Base-by-base conservation (phyloP, 1,140 invertebrate species). In the Procambarus virginalis region DNA sequence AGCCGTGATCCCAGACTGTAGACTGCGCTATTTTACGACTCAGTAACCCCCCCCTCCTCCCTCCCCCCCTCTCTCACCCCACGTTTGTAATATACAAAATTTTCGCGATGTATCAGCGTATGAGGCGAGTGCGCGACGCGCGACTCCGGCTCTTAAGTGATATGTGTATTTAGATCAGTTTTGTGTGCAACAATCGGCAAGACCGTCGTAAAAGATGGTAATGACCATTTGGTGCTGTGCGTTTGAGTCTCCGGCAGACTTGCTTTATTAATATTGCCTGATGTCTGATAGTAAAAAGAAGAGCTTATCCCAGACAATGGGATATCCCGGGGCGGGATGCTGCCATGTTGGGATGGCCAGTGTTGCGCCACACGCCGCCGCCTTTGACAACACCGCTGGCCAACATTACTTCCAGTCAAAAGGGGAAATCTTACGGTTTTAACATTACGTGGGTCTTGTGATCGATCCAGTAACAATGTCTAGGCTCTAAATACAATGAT, bases 31-130 rank as follows among this genome's bases (percentile, higher is more conserved):
- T 82, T 89, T 89, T 89, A 84, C 87, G 87, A 89, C 78, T 84
- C 87, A 68, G 46, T 84, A 78, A 81, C 58, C 86, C 86, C 80
- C 87, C 80, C 34, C 87, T 46, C 34, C 80, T 58, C 76, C 70
- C 68, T 49, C 73, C 82, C 78, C 51, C 55, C 83, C 78, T 70
- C 83, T 76, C 84, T 34, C 34, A 34, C 64, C 78, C 83, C 83
- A 82, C 82, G 89, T 85, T 90, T 90, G 89, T 90, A 85, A 90
- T 90, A 90, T 90, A 90, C 89, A 90, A 90, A 90, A 90, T 90
- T 79, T 90, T 90, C 83, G 89, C 89, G 84, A 90, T 80, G 89
- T 80, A 90, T 90, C 89, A 90, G 89, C 84, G 83, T 90, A 90
- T 81, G 83, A 86, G 83, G 84, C 87, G 84, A 78, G 87, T 49